phyloP scores from a whole-genome alignment of 2,888 invertebrate species.

The Osmoderma eremita region DNA sequence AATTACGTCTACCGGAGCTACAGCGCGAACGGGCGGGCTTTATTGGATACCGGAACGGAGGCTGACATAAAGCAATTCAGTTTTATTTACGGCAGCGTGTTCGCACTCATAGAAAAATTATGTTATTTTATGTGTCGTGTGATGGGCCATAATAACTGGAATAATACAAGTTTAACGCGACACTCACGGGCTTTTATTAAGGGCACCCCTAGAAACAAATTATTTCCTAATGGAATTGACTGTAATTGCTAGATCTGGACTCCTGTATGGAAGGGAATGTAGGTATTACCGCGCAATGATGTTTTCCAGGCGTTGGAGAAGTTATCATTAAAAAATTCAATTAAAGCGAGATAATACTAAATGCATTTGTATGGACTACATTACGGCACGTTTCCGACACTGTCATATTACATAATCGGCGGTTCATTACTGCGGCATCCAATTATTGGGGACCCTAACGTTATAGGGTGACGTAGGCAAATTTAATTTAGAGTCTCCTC shows the following conservation, averaged over 20 bases:
- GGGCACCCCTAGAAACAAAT: slow-evolving; percentile 2
- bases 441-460: slow-evolving; percentile 20
- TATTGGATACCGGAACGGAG: slow-evolving; percentile 25
- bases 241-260: not conserved
- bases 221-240: not conserved
- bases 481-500: slow-evolving; percentile 15
- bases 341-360: too few relatives aligned
- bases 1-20: slow-evolving; percentile 29
- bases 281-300: not conserved
- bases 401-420: too few relatives aligned
- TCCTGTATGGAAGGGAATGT: not conserved
- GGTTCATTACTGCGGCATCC: not conserved
- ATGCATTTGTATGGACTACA: too few relatives aligned
- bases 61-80: slow-evolving; percentile 33
- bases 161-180: slow-evolving; percentile 9
- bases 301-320: too few relatives aligned
- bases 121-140: slow-evolving; percentile 24
- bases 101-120: slow-evolving; percentile 34
- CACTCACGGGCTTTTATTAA: slow-evolving; percentile 11
- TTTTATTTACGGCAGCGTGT: slow-evolving; percentile 31
- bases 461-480: slow-evolving; percentile 10
- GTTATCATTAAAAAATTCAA: too few relatives aligned
- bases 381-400: too few relatives aligned
- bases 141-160: slow-evolving; percentile 22
- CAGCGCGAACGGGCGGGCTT: slow-evolving; percentile 1